Base-by-base conservation (phyloP, 1,140 invertebrate species). In the Trichonephila clavipes region DNA sequence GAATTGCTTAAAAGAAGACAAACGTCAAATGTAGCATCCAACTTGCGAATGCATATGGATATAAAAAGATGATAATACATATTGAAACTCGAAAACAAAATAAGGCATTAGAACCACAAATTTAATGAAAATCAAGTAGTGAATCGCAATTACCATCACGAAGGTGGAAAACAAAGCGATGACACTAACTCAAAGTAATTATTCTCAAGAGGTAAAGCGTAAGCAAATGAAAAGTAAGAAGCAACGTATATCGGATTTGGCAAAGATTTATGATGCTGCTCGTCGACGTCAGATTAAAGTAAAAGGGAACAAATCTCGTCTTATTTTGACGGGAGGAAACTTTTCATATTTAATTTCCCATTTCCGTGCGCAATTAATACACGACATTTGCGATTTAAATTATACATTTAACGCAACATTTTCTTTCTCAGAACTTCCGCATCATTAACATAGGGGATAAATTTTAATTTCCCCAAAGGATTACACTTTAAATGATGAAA, bases 381-480 rank as follows among this genome's bases (percentile, higher is more conserved):
- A 34, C 59, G 59, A 40, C 86, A 88, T 62, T 88, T 64, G 86
- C 19, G 61, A 88, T 88, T 88, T 64, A 88, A 88, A 66, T 88
- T 88, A 88, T 88, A n/a, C 86, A 88, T 88, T 88, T 88, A 44
- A 88, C 61, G 86, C 24, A 88, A 88, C 24, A 64, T 64, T 88
- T 87, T 88, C 18, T 64, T 88, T 40, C 28, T 19, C 16, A 3
- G 5, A 18, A 59, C 10, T 61, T 59, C 58, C 83, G 83, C 44
- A 59, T 85, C 83, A 85, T 61, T 85, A 88, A 64, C 18, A 24
- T 24, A 72, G 21, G 44, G 44, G 44, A 69, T 77, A 89, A 89
- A 89, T 77, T 89, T 89, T 69, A 89, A 89, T 89, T 89, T 72
- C 64, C 88, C 88, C 66, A 51, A 69, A 77, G 88, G 86, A 77